phyloP scores from a whole-genome alignment of 2,888 invertebrate species.

The Dasysyrphus tricinctus region DNA sequence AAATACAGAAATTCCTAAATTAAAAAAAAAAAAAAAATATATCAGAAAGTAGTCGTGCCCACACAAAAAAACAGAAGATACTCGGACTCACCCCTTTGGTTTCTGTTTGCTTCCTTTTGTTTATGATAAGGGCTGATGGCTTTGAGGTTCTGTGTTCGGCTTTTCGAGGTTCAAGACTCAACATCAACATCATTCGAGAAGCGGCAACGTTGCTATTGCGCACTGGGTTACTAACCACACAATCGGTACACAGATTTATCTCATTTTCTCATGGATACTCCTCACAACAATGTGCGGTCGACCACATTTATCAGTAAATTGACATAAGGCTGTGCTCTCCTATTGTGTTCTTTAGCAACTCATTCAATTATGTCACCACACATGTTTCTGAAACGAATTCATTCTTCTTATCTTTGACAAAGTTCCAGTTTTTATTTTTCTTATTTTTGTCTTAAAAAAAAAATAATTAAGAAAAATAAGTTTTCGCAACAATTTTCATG shows the following conservation, averaged over 20 bases:
- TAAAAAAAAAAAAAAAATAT: conserved; percentile 24
- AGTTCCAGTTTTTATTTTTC: conserved; percentile 60
- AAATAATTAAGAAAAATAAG: conserved; percentile 37
- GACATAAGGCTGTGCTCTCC: conserved; percentile 58
- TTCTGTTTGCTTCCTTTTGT: conserved; percentile 67
- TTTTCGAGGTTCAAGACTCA: conserved; percentile 16
- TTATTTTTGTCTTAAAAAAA: conserved; percentile 35
- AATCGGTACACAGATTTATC: conserved; percentile 57
- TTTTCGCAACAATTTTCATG: conserved; percentile 74
- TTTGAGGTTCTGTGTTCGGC: conserved; percentile 20
- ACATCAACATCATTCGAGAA: background rate
- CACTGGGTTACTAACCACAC: conserved; percentile 52
- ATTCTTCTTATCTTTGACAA: conserved; percentile 64
- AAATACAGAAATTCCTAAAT: conserved; percentile 60
- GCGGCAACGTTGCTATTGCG: conserved; percentile 53
- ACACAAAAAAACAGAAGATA: conserved; percentile 63
- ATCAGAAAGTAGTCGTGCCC: background rate
- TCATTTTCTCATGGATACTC: conserved; percentile 74
- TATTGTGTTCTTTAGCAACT: conserved; percentile 58
- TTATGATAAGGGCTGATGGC: conserved; percentile 61
- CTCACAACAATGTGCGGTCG: conserved; percentile 28
- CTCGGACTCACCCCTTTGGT: conserved; percentile 22
- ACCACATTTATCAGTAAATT: conserved; percentile 50
- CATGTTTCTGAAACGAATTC: conserved; percentile 65
- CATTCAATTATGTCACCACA: conserved; percentile 74